Base-by-base conservation (phyloP, 2,888 invertebrate genomes). In the Pollenia labialis region DNA sequence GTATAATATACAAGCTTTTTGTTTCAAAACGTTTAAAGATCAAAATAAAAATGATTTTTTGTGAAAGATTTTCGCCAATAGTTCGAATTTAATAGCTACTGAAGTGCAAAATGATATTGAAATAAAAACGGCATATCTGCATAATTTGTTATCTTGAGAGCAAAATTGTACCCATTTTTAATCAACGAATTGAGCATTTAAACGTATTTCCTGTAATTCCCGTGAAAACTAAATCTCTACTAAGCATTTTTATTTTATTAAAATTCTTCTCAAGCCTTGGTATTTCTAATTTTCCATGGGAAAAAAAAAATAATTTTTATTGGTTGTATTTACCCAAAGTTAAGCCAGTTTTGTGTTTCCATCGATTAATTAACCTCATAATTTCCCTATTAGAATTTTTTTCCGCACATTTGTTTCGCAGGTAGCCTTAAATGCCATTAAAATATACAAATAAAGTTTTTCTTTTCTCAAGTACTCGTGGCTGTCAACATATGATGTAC, bases 401-500 rank as follows among this genome's bases (percentile, higher is more conserved):
- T 44, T 1, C 32, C 32, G 10, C 2, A 16, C 44, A 46, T 16
- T 62, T 62, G 40, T 2, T 18, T 12, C 46, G 14, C 66, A 81
- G 64, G 60, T 66, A 74, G 18, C 16, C 18, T 56, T 50, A 2
- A 14, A 40, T 14, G 46, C n/a, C 68, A 32, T 32, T 32, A 32
- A 50, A 79, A 48, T 16, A 56, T 42, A 40, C 12, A 52, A n/a
- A n/a, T 14, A 74, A 32, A 1, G 46, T 12, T 50, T 64, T 46
- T 32, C 14, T 14, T 4, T 46, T 11, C 58, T 40, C 18, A 23
- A 60, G 50, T 42, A 42, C 11, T 32, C 1, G 64, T 23, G 46
- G 54, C 1, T 80, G 46, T 69, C 50, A 85, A 71, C 32, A 85
- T 81, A 42, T 32, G 32, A 42, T 32, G 32, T 71, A n/a, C 60